Evolutionary conservation across 2,113 vertebrate species (phyloP).

Genomic region (Chiloscyllium plagiosum): DNA sequence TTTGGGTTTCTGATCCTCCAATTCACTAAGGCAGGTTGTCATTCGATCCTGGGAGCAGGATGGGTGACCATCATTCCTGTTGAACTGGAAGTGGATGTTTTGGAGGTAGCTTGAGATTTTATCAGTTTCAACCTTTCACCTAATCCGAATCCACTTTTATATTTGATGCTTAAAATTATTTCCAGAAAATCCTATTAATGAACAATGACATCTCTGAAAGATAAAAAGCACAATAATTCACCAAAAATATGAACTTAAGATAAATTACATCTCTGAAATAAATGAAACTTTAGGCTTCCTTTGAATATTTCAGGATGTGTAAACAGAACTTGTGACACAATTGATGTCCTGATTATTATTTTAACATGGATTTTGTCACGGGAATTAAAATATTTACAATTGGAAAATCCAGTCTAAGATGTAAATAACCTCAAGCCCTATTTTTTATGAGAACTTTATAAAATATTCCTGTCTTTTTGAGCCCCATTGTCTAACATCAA

Average conservation of each 20-base stretch:
- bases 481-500: background rate
- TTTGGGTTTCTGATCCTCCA: too few species aligned
- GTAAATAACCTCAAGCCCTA: background rate
- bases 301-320: background rate
- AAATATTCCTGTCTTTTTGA: background rate
- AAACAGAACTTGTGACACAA: background rate
- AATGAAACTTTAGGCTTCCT: background rate
- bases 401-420: background rate
- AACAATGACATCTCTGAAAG: too few species aligned
- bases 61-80: background rate
- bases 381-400: background rate
- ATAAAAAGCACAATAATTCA: background rate
- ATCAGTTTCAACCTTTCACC: background rate
- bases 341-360: background rate
- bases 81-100: background rate
- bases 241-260: background rate
- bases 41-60: too few species aligned
- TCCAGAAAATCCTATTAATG: background rate
- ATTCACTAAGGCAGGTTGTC: too few species aligned
- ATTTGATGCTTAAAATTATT: background rate
- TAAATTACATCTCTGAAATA: background rate
- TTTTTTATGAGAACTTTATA: background rate
- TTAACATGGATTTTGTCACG: background rate
- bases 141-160: background rate
- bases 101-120: background rate